Percentiles rank a stretch among this genome's conserved stretches.
Evolutionary conservation across 2,797 vertebrate species (phyloP).

Genomic region (Lophius americanus): DNA sequence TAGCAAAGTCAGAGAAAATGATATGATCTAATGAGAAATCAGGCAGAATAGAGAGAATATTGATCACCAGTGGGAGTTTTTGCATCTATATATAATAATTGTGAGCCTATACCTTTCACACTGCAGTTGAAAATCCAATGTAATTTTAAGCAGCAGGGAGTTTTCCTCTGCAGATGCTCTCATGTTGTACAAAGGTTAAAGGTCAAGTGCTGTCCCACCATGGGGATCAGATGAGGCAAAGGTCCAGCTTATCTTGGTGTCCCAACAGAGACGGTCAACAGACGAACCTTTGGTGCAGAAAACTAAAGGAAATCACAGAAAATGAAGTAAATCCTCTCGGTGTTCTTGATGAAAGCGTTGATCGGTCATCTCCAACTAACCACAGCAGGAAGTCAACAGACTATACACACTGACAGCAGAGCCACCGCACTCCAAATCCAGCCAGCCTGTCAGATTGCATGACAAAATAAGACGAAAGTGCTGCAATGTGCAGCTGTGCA

Average conservation of each 20-base stretch:
- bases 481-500: conserved; percentile 43
- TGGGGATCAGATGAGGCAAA: conserved; percentile 29
- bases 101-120: neutral
- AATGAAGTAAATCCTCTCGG: neutral
- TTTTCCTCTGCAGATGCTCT: conserved; percentile 23
- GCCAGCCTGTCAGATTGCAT: conserved; percentile 40
- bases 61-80: neutral
- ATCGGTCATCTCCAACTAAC: neutral
- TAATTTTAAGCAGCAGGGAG: conserved; percentile 14
- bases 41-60: neutral
- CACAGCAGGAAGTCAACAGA: neutral
- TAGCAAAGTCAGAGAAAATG: conserved; percentile 15
- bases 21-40: neutral
- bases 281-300: neutral
- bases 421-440: conserved; percentile 9
- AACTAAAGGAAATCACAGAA: neutral
- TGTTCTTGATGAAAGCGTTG: neutral
- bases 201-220: conserved; percentile 45
- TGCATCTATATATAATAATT: neutral
- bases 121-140: neutral
- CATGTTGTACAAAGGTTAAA: conserved; percentile 42
- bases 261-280: conserved; percentile 1
- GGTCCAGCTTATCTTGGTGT: conserved; percentile 23
- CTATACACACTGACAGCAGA: conserved; percentile 5
- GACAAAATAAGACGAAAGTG: conserved; percentile 24